Percentiles rank a stretch among this genome's conserved stretches.
Conservation (phyloP, 2,888 invertebrate species). For the Philopedon plagiatum region DNA sequence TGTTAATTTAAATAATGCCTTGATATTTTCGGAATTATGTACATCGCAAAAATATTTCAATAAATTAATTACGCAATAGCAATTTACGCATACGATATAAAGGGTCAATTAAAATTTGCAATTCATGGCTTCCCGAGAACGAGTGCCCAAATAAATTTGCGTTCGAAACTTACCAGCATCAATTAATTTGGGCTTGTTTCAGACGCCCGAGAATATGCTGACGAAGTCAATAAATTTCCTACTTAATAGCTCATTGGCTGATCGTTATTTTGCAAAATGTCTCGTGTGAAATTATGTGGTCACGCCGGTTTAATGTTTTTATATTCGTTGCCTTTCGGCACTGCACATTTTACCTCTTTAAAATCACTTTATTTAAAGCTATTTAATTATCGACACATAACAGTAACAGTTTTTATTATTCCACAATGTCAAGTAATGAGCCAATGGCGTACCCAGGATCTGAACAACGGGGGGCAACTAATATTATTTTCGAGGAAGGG, state of each 20-base stretch:
- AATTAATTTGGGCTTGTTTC: constrained; percentile 63
- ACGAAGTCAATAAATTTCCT: constrained; percentile 63
- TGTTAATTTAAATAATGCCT: no score
- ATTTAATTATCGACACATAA: no score
- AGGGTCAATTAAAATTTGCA: constrained; percentile 62
- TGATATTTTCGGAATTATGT: no score
- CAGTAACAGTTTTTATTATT: no score
- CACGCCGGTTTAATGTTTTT: constrained; percentile 58
- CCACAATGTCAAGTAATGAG: no score
- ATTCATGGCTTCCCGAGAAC: constrained; percentile 57
- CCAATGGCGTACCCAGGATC: no score
- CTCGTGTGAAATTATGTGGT: constrained; percentile 45
- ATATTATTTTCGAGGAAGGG: no score
- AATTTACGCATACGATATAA: constrained; percentile 60
- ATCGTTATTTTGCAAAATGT: constrained; percentile 56
- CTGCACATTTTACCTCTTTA: constrained; percentile 2
- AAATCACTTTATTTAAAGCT: neutral
- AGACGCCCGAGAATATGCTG: constrained; percentile 59
- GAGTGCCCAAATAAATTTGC: constrained; percentile 64
- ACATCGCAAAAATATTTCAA: constrained; percentile 42
- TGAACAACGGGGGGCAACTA: no score
- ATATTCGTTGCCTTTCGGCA: constrained; percentile 30
- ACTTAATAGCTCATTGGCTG: constrained; percentile 57
- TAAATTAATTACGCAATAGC: constrained; percentile 63
- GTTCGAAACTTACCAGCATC: constrained; percentile 63